A percentile compares a stretch with the other conserved stretches of the same genome.
These are phyloP conservation scores for Lutjanus campechanus DNA, from an alignment of 2,797 vertebrate species.

Conservation along the genomic window DNA sequence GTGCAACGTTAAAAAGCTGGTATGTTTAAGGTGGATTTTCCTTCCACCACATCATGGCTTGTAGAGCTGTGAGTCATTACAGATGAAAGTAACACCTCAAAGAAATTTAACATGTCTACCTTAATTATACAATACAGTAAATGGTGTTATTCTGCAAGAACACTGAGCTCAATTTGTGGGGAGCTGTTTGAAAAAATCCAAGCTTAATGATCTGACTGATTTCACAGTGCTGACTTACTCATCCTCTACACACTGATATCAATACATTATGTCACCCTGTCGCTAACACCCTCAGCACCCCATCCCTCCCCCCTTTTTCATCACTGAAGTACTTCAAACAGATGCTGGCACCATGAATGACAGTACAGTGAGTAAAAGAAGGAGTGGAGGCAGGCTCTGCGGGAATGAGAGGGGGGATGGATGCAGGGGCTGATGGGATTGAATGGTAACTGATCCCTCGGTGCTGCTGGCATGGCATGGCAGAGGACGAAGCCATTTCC, in stretches of 20 bases:
- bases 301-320: constrained; percentile 16
- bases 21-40: neutral
- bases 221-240: constrained; percentile 30
- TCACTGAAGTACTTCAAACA: constrained; percentile 52
- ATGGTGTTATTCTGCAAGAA: neutral
- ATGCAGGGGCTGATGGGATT: constrained; percentile 59
- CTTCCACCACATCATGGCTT: neutral
- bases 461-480: constrained; percentile 41
- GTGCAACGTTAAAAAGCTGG: neutral
- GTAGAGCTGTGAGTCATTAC: neutral
- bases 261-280: constrained; percentile 46
- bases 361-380: constrained; percentile 48
- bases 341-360: constrained; percentile 60
- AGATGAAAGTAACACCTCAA: neutral
- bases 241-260: constrained; percentile 36
- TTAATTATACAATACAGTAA: constrained; percentile 6
- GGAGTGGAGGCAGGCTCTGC: constrained; percentile 35
- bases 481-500: constrained; percentile 47
- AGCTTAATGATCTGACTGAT: constrained; percentile 22
- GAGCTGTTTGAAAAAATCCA: neutral
- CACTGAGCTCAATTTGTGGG: neutral
- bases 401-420: constrained; percentile 34
- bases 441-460: constrained; percentile 61
- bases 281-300: constrained; percentile 20
- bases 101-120: neutral